phyloP scores from a whole-genome alignment of 2,113 vertebrate genomes.

The Sceloporus tristichus region DNA sequence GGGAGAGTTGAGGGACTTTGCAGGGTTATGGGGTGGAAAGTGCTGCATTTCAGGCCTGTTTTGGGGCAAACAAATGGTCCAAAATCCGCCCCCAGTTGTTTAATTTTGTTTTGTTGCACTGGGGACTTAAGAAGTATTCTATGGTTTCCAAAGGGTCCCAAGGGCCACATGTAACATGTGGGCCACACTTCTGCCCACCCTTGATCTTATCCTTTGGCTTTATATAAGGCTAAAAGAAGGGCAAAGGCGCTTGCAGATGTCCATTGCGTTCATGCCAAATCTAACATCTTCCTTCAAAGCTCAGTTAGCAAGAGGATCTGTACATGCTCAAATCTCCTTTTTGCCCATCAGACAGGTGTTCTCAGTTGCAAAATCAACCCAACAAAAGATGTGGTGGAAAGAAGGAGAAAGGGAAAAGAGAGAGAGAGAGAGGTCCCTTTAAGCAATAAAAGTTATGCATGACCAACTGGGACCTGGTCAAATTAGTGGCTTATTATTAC shows the following conservation, averaged over 20 bases:
- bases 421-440: slow-evolving; percentile 41
- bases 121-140: too few species aligned
- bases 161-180: too few species aligned
- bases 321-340: slow-evolving; percentile 29
- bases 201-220: slow-evolving; percentile 82
- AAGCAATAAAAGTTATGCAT: slow-evolving; percentile 65
- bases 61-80: too few species aligned
- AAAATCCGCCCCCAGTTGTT: too few species aligned
- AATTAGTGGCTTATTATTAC: slow-evolving; percentile 81
- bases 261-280: slow-evolving; percentile 72
- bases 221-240: slow-evolving; percentile 74
- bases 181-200: too few species aligned
- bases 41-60: too few species aligned
- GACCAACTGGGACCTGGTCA: slow-evolving; percentile 75
- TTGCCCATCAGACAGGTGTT: slow-evolving; percentile 51
- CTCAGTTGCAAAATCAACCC: slow-evolving; percentile 54
- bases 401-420: background rate
- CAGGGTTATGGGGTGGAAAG: too few species aligned
- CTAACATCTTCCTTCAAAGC: slow-evolving; percentile 80
- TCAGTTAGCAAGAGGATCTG: slow-evolving; percentile 69
- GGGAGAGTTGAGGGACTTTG: too few species aligned
- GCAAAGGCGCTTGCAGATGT: slow-evolving; percentile 77
- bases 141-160: too few species aligned
- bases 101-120: too few species aligned
- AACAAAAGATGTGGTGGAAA: background rate